Percentiles rank a stretch among this genome's conserved stretches.
These are phyloP conservation scores for Gambelia wislizenii DNA, from an alignment of 2,797 vertebrate genomes.

Conservation along the genomic window DNA sequence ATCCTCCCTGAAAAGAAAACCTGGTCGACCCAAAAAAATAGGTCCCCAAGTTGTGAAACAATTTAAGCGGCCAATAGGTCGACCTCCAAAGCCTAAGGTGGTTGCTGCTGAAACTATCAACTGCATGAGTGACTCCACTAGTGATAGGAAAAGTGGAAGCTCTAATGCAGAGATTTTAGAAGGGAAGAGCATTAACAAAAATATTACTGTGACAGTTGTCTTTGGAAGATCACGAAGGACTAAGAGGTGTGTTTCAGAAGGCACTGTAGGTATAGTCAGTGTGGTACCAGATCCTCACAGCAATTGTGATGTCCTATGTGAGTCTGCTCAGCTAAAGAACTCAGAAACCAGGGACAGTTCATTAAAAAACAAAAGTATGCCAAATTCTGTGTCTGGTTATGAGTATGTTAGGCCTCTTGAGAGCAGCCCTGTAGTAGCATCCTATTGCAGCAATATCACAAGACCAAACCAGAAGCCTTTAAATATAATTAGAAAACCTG, in stretches of 20 bases:
- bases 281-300: constrained; percentile 71
- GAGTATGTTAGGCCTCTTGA: constrained; percentile 85
- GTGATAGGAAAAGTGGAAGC: constrained; percentile 64
- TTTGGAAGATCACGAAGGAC: constrained; percentile 93
- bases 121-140: constrained; percentile 59
- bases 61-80: constrained; percentile 92
- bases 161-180: constrained; percentile 61
- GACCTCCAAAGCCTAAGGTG: constrained; percentile 89
- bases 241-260: constrained; percentile 90
- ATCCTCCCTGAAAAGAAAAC: constrained; percentile 89
- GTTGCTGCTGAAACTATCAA: constrained; percentile 62
- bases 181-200: constrained; percentile 82
- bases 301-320: constrained; percentile 61
- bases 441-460: constrained; percentile 83
- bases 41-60: constrained; percentile 90
- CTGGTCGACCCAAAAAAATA: constrained; percentile 92
- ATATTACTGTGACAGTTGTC: constrained; percentile 91
- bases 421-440: constrained; percentile 77
- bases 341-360: constrained; percentile 55
- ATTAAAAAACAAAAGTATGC: constrained; percentile 61
- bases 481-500: constrained; percentile 87
- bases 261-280: constrained; percentile 76
- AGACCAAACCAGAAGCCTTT: constrained; percentile 82
- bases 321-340: constrained; percentile 50
- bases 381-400: constrained; percentile 72